Conservation (phyloP, 2,888 invertebrate genomes). For the Aporophyla nigra region DNA sequence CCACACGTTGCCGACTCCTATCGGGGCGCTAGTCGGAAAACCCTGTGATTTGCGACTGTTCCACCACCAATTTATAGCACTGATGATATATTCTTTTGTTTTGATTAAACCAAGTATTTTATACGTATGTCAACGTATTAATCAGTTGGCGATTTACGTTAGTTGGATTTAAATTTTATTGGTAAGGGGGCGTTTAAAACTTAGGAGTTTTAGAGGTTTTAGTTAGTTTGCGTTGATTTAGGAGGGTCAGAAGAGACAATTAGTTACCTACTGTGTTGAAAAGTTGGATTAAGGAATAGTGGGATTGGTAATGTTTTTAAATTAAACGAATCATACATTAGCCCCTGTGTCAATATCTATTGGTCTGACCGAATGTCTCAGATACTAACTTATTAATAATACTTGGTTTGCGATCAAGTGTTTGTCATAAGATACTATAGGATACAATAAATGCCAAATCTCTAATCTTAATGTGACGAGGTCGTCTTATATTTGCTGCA, state of each 20-base stretch:
- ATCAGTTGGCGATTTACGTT: constrained; percentile 50
- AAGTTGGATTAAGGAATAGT: not conserved
- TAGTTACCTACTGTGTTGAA: too few relatives aligned
- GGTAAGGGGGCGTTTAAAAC: constrained; percentile 18
- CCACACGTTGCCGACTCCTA: constrained; percentile 71
- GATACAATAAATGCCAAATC: not conserved
- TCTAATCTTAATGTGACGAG: not conserved
- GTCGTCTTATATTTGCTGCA: not conserved
- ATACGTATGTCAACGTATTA: constrained; percentile 43
- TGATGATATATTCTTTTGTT: constrained; percentile 71
- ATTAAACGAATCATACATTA: too few relatives aligned
- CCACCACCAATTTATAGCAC: constrained; percentile 71
- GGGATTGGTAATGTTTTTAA: not conserved
- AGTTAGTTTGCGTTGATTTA: constrained; percentile 16
- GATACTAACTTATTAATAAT: not conserved
- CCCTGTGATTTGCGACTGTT: constrained; percentile 80
- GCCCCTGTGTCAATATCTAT: not conserved
- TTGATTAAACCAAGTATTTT: constrained; percentile 56
- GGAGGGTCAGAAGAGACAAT: not conserved
- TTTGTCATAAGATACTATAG: not conserved
- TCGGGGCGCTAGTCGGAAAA: constrained; percentile 71
- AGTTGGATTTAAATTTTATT: constrained; percentile 41
- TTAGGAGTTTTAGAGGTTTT: not conserved
- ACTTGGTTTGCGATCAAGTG: not conserved
- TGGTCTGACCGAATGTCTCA: not conserved